Conservation (phyloP, 2,888 invertebrate species). For the Polietes domitor region DNA sequence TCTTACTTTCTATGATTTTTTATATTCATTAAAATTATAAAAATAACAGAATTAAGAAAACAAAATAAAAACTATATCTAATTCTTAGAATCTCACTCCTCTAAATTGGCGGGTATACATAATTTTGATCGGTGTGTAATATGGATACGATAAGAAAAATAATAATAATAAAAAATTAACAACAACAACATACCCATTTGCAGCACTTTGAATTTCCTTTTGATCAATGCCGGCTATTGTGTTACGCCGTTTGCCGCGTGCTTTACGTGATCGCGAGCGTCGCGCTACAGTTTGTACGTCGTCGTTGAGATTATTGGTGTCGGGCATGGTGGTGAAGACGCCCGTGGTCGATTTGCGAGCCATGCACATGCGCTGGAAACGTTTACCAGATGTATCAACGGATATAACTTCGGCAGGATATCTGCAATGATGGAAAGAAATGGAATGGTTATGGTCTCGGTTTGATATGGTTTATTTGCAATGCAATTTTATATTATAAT, state of each 20-base stretch:
- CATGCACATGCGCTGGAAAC: constrained; percentile 94
- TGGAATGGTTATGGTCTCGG: neutral
- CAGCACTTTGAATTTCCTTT: constrained; percentile 92
- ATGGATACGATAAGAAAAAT: neutral
- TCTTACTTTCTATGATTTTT: neutral
- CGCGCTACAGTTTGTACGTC: constrained; percentile 86
- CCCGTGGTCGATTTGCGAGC: constrained; percentile 89
- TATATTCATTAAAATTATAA: neutral
- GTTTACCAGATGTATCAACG: constrained; percentile 93
- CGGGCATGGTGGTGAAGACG: constrained; percentile 75
- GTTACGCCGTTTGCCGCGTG: constrained; percentile 92
- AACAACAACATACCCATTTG: constrained; percentile 87
- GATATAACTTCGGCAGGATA: constrained; percentile 94
- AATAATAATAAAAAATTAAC: constrained; percentile 15
- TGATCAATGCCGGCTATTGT: constrained; percentile 95
- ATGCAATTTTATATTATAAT: too few species aligned
- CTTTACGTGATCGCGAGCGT: constrained; percentile 87
- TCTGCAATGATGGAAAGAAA: constrained; percentile 80
- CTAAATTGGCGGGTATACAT: neutral
- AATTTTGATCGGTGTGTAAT: neutral
- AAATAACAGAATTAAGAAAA: neutral
- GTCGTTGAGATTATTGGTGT: constrained; percentile 79
- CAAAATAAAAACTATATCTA: neutral
- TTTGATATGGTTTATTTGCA: too few species aligned
- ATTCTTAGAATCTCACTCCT: neutral